A percentile compares a stretch with the other conserved stretches of the same genome.
These are phyloP conservation scores for Philonicus albiceps DNA, from an alignment of 2,888 invertebrate genomes.

Conservation along the genomic window DNA sequence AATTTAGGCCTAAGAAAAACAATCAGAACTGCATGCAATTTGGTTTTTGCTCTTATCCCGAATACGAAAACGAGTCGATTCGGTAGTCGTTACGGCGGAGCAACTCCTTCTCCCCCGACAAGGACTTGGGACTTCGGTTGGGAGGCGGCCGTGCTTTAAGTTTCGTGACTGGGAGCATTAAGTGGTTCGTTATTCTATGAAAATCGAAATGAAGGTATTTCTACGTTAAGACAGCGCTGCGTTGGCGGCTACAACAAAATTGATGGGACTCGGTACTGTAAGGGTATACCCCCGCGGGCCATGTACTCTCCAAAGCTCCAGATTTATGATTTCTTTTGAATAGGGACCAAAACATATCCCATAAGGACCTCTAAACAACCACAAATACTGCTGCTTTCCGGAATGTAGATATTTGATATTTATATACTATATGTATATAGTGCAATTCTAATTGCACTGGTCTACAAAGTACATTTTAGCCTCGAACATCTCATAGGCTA, in stretches of 20 bases:
- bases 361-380: not conserved
- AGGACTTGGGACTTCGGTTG: not conserved
- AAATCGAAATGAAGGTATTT: slow-evolving; percentile 47
- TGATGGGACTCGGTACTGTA: slow-evolving; percentile 36
- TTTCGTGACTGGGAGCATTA: slow-evolving; percentile 53
- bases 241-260: slow-evolving; percentile 43
- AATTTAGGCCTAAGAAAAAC: slow-evolving; percentile 36
- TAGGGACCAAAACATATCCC: slow-evolving; percentile 7
- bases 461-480: too few relatives aligned
- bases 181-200: slow-evolving; percentile 48
- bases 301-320: slow-evolving; percentile 41
- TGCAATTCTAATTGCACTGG: too few relatives aligned
- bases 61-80: not conserved
- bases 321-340: slow-evolving; percentile 41
- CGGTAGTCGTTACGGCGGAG: not conserved
- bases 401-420: too few relatives aligned
- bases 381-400: not conserved
- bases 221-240: slow-evolving; percentile 33
- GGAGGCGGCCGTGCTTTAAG: slow-evolving; percentile 17
- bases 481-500: too few relatives aligned
- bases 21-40: slow-evolving; percentile 44
- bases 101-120: not conserved
- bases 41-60: slow-evolving; percentile 10
- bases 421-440: too few relatives aligned
- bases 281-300: slow-evolving; percentile 34